Percentiles rank a stretch among this genome's conserved stretches.
These are phyloP conservation scores for Procambarus clarkii DNA, from an alignment of 1,140 invertebrate species.

Conservation along the genomic window DNA sequence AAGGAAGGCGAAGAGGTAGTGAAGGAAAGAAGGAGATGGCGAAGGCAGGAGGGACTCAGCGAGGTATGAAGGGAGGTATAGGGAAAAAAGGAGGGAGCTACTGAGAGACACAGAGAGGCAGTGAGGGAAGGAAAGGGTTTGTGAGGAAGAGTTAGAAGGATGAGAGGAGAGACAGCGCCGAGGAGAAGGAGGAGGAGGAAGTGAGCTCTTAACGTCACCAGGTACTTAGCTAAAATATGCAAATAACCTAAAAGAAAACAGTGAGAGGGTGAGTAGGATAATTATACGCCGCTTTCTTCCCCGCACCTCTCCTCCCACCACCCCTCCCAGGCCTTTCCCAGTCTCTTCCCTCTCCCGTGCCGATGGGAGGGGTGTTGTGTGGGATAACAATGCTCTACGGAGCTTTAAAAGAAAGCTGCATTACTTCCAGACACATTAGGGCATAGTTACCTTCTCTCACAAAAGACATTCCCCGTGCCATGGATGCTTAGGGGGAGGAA, in stretches of 20 bases:
- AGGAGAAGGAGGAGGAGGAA: neutral
- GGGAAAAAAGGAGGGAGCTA: too few relatives aligned
- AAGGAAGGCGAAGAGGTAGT: too few relatives aligned
- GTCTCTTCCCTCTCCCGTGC: too few relatives aligned
- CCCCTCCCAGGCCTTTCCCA: too few relatives aligned
- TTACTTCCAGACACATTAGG: neutral
- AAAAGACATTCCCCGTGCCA: neutral
- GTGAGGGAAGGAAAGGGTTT: too few relatives aligned
- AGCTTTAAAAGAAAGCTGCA: neutral
- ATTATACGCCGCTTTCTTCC: neutral
- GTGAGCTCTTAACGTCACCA: neutral
- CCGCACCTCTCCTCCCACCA: neutral
- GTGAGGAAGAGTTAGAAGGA: too few relatives aligned
- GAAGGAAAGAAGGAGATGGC: too few relatives aligned
- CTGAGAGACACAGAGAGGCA: too few relatives aligned
- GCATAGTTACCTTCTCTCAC: neutral
- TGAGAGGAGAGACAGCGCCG: too few relatives aligned
- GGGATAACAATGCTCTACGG: neutral
- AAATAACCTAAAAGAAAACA: constrained; percentile 8
- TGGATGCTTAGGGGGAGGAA: neutral
- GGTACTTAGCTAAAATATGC: constrained; percentile 7
- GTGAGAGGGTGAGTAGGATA: neutral
- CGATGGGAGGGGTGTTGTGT: neutral
- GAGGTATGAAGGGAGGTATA: too few relatives aligned
- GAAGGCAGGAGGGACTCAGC: too few relatives aligned